These are phyloP conservation scores for Myotis yumanensis DNA, from an alignment of 2,113 vertebrate genomes.

Conservation along the genomic window DNA sequence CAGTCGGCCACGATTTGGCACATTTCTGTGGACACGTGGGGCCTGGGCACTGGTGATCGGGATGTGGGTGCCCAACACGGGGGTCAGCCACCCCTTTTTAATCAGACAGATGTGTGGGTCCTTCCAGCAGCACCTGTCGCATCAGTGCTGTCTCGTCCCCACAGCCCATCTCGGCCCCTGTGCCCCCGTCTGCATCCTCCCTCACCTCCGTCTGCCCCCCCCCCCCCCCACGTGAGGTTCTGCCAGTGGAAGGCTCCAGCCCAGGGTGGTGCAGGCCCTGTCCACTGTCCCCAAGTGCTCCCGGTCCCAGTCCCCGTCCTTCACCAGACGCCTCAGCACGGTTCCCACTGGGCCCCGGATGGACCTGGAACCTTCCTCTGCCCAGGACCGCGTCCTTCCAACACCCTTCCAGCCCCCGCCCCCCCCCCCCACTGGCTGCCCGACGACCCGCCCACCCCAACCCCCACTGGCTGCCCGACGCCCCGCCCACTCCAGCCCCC, in stretches of 20 bases:
- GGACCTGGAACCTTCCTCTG: neutral
- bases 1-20: rapidly evolving
- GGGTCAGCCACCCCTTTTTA: neutral
- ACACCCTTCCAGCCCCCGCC: neutral
- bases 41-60: too few relatives aligned
- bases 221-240: neutral
- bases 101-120: neutral
- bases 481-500: too few relatives aligned
- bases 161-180: rapidly evolving
- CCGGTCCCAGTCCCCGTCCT: rapidly evolving
- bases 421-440: rapidly evolving
- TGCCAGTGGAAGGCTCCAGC: neutral
- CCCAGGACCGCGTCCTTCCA: neutral
- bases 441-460: neutral
- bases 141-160: neutral
- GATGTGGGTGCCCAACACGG: neutral
- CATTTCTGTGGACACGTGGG: neutral
- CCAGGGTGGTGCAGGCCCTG: neutral
- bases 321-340: neutral
- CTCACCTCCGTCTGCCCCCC: neutral
- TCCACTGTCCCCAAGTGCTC: neutral
- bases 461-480: too few relatives aligned
- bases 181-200: neutral
- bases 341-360: neutral
- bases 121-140: rapidly evolving